These are phyloP conservation scores for Pammene aurita DNA, from an alignment of 2,888 invertebrate genomes.

Conservation along the genomic window DNA sequence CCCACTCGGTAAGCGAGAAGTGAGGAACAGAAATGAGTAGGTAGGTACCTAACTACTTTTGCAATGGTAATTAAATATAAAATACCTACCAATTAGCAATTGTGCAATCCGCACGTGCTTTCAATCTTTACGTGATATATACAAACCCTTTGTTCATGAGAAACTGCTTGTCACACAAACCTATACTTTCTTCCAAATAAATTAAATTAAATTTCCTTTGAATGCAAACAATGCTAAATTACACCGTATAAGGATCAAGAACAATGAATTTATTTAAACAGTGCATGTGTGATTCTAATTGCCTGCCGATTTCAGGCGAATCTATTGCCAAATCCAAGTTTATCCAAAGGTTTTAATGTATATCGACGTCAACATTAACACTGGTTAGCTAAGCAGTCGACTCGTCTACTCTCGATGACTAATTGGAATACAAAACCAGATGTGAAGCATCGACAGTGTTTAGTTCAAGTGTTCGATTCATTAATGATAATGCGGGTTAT, in stretches of 20 bases:
- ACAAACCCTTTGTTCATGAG: slow-evolving; percentile 12
- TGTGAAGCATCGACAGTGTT: slow-evolving; percentile 22
- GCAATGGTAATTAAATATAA: background rate
- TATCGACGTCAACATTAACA: no score
- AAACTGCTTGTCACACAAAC: background rate
- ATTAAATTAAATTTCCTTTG: background rate
- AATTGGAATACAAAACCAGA: background rate
- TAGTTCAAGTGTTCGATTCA: slow-evolving; percentile 20
- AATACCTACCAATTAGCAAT: slow-evolving; percentile 5
- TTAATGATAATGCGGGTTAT: background rate
- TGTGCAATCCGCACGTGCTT: slow-evolving; percentile 11
- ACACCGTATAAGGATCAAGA: slow-evolving; percentile 1
- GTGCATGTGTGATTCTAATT: background rate
- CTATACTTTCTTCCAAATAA: background rate
- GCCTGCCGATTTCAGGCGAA: background rate
- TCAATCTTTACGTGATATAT: slow-evolving; percentile 18
- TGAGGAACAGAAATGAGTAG: no score
- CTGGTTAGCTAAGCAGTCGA: no score
- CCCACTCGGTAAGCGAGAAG: no score
- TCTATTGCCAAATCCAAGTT: background rate
- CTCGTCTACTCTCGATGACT: background rate
- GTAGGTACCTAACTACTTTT: background rate
- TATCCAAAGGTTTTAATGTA: no score
- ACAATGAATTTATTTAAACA: slow-evolving; percentile 23
- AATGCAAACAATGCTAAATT: background rate